Evolutionary conservation across 2,113 vertebrate species (phyloP).

Genomic region (Probosciger aterrimus): DNA sequence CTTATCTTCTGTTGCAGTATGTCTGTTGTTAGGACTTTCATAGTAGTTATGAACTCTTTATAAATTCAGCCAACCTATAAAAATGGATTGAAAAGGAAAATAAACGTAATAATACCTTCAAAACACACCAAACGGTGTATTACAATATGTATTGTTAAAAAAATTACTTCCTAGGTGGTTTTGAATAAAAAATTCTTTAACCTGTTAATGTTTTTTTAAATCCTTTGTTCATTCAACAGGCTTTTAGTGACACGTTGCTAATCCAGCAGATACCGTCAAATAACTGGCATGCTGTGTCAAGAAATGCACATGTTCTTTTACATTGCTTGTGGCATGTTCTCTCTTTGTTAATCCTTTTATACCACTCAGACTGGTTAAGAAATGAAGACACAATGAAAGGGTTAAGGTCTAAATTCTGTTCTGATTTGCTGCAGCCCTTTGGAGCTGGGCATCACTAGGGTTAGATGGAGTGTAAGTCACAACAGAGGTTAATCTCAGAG

Average conservation of each 20-base stretch:
- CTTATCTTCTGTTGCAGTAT: slow-evolving; percentile 66
- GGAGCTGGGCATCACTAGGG: neutral
- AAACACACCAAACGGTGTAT: neutral
- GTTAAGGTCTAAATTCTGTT: neutral
- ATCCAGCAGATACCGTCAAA: neutral
- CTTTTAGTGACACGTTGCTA: slow-evolving; percentile 34
- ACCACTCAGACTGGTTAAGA: neutral
- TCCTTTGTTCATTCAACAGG: slow-evolving; percentile 40
- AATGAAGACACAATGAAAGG: neutral
- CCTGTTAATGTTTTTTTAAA: slow-evolving; percentile 23
- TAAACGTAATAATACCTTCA: neutral
- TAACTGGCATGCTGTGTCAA: neutral
- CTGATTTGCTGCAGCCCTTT: neutral
- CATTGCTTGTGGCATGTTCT: neutral
- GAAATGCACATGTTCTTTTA: neutral
- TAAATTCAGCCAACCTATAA: slow-evolving; percentile 46
- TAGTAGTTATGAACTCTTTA: slow-evolving; percentile 62
- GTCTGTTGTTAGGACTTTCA: slow-evolving; percentile 52
- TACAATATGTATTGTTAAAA: slow-evolving; percentile 35
- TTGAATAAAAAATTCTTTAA: slow-evolving; percentile 29
- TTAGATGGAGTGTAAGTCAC: neutral
- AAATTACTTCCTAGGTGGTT: slow-evolving; percentile 41
- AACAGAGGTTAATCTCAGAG: neutral
- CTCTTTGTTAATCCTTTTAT: neutral
- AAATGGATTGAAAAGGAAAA: slow-evolving; percentile 56